A percentile compares a stretch with the other conserved stretches of the same genome.
Evolutionary conservation across 2,113 vertebrate genomes (phyloP).

Genomic region (Gymnorhina tibicen): DNA sequence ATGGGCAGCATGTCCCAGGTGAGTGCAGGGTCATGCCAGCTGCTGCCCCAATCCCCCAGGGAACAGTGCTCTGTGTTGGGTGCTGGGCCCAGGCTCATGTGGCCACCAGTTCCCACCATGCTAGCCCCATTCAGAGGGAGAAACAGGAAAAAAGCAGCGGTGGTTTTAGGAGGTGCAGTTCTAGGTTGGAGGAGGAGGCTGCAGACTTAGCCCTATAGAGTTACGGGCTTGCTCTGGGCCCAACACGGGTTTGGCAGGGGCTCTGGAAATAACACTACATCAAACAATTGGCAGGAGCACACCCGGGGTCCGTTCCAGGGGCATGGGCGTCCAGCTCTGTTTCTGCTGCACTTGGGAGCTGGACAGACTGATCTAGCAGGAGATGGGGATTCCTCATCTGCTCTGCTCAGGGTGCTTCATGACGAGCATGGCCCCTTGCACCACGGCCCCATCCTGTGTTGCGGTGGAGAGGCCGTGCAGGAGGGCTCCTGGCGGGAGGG

Average conservation of each 20-base stretch:
- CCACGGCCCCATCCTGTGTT: rapidly evolving
- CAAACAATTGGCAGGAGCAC: constrained; percentile 64
- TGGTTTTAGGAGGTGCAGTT: neutral
- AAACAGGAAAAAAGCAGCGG: neutral
- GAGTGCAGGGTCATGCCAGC: neutral
- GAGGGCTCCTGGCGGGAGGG: neutral
- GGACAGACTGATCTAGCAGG: neutral
- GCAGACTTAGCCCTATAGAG: constrained; percentile 8
- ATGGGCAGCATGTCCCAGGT: neutral
- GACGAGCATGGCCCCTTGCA: rapidly evolving
- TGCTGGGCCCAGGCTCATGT: neutral
- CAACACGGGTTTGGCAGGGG: constrained; percentile 45
- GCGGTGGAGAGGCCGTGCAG: neutral
- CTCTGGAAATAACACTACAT: constrained; percentile 72
- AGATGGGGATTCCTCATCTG: neutral
- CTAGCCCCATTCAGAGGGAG: neutral
- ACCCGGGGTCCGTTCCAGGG: constrained; percentile 41
- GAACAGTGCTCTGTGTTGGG: neutral
- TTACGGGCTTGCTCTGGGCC: constrained; percentile 48
- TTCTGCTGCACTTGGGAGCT: constrained; percentile 10
- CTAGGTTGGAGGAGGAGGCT: neutral
- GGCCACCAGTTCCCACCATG: neutral
- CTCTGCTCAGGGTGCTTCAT: neutral
- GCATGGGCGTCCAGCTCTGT: constrained; percentile 28
- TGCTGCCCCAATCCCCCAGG: neutral